phyloP scores from a whole-genome alignment of 2,888 invertebrate species.

The Uropetala carovei region DNA sequence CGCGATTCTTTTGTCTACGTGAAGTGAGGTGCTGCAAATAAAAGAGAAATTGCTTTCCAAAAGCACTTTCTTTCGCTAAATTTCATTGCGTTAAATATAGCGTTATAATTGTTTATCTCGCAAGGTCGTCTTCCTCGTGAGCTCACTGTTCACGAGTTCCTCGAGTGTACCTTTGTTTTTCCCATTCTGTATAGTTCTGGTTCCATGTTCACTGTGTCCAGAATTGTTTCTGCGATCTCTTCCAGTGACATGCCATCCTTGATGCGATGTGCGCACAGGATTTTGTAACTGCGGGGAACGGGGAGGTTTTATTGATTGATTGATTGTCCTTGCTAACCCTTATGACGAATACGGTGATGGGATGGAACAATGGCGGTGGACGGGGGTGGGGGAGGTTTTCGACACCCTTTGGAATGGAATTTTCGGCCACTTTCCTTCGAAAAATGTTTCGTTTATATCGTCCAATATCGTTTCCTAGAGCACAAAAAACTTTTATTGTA shows the following conservation, averaged over 20 bases:
- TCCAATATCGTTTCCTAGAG: no score
- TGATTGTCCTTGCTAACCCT: background rate
- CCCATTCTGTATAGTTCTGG: constrained; percentile 96
- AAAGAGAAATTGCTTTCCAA: background rate
- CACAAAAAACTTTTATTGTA: no score
- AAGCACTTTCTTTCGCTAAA: background rate
- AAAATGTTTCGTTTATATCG: no score
- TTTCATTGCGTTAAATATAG: background rate
- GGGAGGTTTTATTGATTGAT: constrained; percentile 18
- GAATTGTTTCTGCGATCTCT: constrained; percentile 84
- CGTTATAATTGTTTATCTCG: background rate
- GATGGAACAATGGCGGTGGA: background rate
- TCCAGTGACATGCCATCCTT: constrained; percentile 84
- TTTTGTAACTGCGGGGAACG: constrained; percentile 93
- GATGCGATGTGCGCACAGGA: constrained; percentile 96
- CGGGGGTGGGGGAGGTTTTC: background rate
- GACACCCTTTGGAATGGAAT: no score
- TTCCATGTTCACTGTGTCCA: constrained; percentile 90
- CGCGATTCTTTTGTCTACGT: background rate
- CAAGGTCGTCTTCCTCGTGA: background rate
- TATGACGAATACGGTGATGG: background rate
- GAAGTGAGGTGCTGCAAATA: background rate
- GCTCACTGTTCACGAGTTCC: background rate
- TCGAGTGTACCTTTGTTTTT: constrained; percentile 90
- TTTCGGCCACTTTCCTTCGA: background rate